phyloP scores from a whole-genome alignment of 1,140 invertebrate genomes.

The Portunus trituberculatus region DNA sequence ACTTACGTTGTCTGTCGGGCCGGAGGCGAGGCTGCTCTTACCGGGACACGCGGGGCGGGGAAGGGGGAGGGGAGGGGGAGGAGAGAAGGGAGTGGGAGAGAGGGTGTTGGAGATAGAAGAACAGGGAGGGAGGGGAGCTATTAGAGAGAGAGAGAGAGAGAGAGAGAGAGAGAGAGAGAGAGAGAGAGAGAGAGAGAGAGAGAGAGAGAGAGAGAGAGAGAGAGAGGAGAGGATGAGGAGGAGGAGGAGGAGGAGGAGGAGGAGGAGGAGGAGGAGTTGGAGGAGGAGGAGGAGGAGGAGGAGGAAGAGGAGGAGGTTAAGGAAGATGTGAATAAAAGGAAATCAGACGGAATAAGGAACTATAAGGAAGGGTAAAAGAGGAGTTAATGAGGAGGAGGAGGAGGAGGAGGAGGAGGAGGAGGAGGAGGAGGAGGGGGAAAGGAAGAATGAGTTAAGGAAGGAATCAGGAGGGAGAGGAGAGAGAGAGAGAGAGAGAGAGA shows the following conservation, averaged over 20 bases:
- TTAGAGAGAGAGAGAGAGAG: background rate
- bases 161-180: conserved; percentile 21
- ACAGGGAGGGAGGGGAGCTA: background rate
- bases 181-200: conserved; percentile 5
- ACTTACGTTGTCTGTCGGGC: conserved; percentile 52
- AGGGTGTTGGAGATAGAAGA: background rate
- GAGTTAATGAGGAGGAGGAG: background rate
- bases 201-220: conserved; percentile 17
- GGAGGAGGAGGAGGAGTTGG: background rate
- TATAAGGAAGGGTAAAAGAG: background rate
- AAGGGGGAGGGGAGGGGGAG: background rate
- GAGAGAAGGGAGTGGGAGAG: background rate
- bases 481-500: background rate
- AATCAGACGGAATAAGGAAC: background rate
- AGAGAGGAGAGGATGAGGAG: background rate
- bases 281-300: background rate
- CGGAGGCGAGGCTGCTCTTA: background rate
- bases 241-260: background rate
- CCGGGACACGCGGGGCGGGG: background rate
- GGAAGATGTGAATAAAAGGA: background rate
- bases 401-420: no score
- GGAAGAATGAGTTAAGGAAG: background rate
- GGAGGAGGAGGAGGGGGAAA: no score
- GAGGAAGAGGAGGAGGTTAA: background rate
- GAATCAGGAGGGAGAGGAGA: background rate